Evolutionary conservation across 2,113 vertebrate genomes (phyloP).

Genomic region (Mesocricetus auratus): DNA sequence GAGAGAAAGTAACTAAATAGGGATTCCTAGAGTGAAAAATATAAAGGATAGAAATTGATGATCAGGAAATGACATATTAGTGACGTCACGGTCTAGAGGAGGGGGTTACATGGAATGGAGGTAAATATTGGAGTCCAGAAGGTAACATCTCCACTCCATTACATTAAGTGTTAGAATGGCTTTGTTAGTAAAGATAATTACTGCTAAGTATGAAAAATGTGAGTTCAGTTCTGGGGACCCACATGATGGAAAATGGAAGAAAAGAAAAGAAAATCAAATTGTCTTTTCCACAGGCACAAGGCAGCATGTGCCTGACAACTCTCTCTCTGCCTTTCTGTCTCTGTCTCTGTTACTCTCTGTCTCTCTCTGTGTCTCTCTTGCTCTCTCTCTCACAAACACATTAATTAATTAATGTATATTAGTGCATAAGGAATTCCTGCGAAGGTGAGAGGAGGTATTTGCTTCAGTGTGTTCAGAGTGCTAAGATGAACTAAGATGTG

Average conservation of each 20-base stretch:
- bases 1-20: neutral
- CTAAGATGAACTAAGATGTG: neutral
- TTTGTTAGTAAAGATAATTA: neutral
- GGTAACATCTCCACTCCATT: neutral
- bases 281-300: neutral
- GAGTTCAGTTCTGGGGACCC: neutral
- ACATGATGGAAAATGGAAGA: neutral
- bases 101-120: rapidly evolving
- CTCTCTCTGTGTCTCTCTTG: too few relatives aligned
- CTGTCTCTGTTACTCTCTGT: too few relatives aligned
- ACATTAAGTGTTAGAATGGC: neutral
- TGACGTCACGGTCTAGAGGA: neutral
- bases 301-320: neutral
- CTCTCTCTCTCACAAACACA: too few relatives aligned
- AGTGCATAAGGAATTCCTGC: neutral
- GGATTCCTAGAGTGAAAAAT: neutral
- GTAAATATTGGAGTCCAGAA: neutral
- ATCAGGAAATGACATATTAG: neutral
- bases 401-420: neutral
- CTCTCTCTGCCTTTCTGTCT: neutral
- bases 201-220: neutral
- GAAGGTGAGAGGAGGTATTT: neutral
- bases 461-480: neutral
- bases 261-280: neutral
- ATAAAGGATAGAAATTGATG: neutral